These are phyloP conservation scores for Seira ritae DNA, from an alignment of 2,888 invertebrate species.

Conservation along the genomic window DNA sequence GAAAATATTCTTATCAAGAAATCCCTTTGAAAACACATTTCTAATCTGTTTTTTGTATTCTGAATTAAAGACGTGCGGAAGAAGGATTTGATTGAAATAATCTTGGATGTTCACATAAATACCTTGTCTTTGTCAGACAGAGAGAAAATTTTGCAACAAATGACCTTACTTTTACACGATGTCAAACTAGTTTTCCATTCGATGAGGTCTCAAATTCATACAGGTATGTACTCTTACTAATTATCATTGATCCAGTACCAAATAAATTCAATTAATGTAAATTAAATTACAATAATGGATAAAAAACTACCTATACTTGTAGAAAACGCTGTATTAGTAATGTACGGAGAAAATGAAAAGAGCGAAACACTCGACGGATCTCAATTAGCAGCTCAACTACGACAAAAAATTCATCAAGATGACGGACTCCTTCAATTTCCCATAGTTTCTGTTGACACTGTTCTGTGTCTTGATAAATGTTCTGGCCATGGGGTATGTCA, in stretches of 20 bases:
- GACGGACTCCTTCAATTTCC: conserved; percentile 84
- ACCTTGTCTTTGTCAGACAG: conserved; percentile 83
- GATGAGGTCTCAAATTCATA: conserved; percentile 66
- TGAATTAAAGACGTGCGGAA: conserved; percentile 82
- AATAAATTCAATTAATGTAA: too few species aligned
- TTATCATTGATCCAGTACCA: too few species aligned
- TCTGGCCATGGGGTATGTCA: conserved; percentile 94
- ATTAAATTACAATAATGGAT: too few species aligned
- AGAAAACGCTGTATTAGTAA: conserved; percentile 71
- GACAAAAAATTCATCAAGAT: conserved; percentile 83
- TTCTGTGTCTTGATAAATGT: conserved; percentile 93
- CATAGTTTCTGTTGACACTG: conserved; percentile 87
- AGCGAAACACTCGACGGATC: conserved; percentile 78
- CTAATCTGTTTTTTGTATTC: conserved; percentile 40
- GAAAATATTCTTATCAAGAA: conserved; percentile 15
- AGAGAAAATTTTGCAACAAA: conserved; percentile 86
- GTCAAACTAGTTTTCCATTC: conserved; percentile 79
- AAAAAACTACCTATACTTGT: background rate
- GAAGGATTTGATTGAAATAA: conserved; percentile 87
- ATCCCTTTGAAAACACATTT: too few species aligned
- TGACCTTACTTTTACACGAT: conserved; percentile 86
- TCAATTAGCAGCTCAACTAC: conserved; percentile 82
- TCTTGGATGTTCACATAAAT: conserved; percentile 85
- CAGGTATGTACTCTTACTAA: conserved; percentile 48
- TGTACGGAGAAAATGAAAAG: conserved; percentile 73